phyloP scores from a whole-genome alignment of 2,797 vertebrate genomes.

The Gallinago nigripennis region DNA sequence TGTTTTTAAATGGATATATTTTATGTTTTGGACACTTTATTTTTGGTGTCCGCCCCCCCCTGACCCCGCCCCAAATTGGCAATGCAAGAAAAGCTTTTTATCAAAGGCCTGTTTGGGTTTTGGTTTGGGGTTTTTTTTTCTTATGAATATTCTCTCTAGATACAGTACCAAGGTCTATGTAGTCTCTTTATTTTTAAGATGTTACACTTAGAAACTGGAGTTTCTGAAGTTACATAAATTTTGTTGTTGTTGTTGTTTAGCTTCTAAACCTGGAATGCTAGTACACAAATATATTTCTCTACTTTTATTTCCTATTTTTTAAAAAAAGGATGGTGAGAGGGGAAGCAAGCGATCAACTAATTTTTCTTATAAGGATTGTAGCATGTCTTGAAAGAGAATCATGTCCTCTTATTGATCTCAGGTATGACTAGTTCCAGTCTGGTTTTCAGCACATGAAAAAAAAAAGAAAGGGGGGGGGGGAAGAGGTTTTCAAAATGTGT shows the following conservation, averaged over 20 bases:
- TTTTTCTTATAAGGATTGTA: not conserved
- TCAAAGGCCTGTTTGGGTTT: not conserved
- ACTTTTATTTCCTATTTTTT: not conserved
- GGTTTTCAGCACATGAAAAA: not conserved
- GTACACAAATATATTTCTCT: not conserved
- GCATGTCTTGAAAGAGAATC: not conserved
- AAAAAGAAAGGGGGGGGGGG: no score
- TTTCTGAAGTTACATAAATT: not conserved
- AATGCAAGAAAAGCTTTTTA: not conserved
- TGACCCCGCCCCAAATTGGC: not conserved
- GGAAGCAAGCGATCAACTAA: not conserved
- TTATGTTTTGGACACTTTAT: not conserved
- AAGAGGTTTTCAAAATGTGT: not conserved
- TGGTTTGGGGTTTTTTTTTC: not conserved
- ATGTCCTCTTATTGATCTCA: not conserved
- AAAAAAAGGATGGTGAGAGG: fast-evolving
- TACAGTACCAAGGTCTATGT: not conserved
- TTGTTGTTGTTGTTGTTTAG: not conserved
- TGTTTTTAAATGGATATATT: not conserved
- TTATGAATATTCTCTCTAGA: not conserved
- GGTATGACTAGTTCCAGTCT: not conserved
- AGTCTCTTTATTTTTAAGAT: not conserved
- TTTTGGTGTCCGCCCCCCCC: not conserved
- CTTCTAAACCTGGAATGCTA: not conserved
- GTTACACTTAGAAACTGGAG: not conserved